Evolutionary conservation across 2,113 vertebrate genomes (phyloP), one percentile per base, ranked within the genome.

Genomic region (Puntigrus tetrazona): DNA sequence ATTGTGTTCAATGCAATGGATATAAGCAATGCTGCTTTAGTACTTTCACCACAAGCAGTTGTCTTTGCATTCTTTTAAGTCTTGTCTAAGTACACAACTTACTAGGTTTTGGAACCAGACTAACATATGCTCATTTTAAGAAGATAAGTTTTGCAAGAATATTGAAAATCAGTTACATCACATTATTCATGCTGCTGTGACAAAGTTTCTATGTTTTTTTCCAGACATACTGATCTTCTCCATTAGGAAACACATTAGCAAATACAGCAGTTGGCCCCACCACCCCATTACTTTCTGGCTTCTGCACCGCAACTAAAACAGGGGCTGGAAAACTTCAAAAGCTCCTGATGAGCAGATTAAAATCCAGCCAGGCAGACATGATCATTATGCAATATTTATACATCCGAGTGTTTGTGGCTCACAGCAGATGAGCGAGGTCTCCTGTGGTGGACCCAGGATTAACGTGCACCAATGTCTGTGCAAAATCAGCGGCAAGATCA

Each of bases 401-500:
- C 85, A 85, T 89, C 86, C 84, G 85, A 81, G 87, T 89, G 83
- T 87, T 88, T 88, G 7, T 55, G 87, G 88, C 89, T 89, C 88
- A 83, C 13, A 76, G 84, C 87, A 82, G 89, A 90, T 89, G 89
- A 93, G 91, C 91, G 88, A 69, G 9, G 89, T 84, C 90, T 92
- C 92, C 92, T 90, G 90, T 89, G 86, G 86, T 84, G 90, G 87
- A 90, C 84, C 85, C 83, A 85, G 90, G 92, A 93, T 92, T 93
- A 90, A 92, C 92, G 91, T 89, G 88, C 92, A 91, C 87, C 84
- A 84, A 70, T 80, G 76, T 73, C 78, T 84, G 90, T 41, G 88
- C 85, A 83, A 91, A 92, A 93, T 93, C 92, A 91, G 81, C 38
- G 43, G 81, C 65, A 29, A 90, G 91, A 94, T 94, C 91, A 94